Evolutionary conservation across 2,797 vertebrate genomes (phyloP).

Genomic region (Hydrophis major): DNA sequence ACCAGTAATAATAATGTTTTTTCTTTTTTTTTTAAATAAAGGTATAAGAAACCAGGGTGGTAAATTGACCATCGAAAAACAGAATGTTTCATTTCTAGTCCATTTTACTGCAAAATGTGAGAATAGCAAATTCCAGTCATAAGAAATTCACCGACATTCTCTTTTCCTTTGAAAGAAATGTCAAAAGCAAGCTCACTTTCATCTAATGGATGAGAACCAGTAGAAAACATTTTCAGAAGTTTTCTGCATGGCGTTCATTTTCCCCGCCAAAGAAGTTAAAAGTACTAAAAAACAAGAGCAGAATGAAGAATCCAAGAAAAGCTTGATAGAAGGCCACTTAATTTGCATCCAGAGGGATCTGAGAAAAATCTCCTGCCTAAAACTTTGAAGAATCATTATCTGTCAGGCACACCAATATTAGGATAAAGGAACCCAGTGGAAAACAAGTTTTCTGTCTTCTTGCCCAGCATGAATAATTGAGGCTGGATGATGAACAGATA

Average conservation of each 20-base stretch:
- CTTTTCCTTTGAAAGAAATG: not conserved
- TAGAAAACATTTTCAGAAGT: not conserved
- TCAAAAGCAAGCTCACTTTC: not conserved
- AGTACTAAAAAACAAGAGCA: not conserved
- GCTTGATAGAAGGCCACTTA: not conserved
- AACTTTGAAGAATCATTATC: not conserved
- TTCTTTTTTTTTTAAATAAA: not conserved
- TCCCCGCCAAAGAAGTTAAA: not conserved
- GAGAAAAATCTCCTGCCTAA: not conserved
- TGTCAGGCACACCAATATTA: not conserved
- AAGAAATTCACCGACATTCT: not conserved
- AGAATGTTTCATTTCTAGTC: not conserved
- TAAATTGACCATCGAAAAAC: not conserved
- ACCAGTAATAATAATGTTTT: not conserved
- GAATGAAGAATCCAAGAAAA: not conserved
- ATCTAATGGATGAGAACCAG: not conserved
- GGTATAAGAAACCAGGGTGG: not conserved
- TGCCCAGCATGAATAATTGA: not conserved
- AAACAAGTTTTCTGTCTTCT: not conserved
- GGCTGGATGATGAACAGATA: not conserved
- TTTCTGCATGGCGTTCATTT: not conserved
- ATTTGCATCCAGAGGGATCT: not conserved
- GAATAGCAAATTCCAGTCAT: not conserved
- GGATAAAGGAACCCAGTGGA: not conserved
- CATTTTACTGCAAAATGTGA: not conserved